Conservation (phyloP, 2,888 invertebrate genomes). For the Thyatira batis region DNA sequence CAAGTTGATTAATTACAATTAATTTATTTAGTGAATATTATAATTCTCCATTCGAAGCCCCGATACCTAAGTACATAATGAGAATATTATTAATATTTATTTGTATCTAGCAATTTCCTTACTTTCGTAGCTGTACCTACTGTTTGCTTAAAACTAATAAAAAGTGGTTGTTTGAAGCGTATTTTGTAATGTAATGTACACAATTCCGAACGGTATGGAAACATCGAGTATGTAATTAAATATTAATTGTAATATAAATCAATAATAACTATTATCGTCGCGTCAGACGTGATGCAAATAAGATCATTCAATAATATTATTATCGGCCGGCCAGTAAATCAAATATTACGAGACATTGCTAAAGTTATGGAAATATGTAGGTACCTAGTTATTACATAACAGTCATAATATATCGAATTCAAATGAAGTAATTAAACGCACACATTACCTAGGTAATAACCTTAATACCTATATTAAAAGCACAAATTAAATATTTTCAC, state of each 20-base stretch:
- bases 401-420: background rate
- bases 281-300: conserved; percentile 34
- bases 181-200: conserved; percentile 24
- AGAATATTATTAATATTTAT: background rate
- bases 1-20: no score
- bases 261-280: conserved; percentile 38
- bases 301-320: conserved; percentile 41
- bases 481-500: no score
- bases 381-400: background rate
- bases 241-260: conserved; percentile 52
- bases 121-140: no score
- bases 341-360: conserved; percentile 26
- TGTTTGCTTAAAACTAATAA: conserved; percentile 11
- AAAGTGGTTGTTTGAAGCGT: conserved; percentile 10
- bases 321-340: conserved; percentile 33
- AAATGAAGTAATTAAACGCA: background rate
- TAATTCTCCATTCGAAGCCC: no score
- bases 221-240: conserved; percentile 49
- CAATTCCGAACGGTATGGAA: conserved; percentile 34
- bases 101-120: no score
- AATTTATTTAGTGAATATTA: no score
- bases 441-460: no score
- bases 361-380: conserved; percentile 9
- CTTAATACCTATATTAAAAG: no score
- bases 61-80: no score